Conservation (phyloP, 1,140 invertebrate species). For the Zeugodacus cucurbitae region DNA sequence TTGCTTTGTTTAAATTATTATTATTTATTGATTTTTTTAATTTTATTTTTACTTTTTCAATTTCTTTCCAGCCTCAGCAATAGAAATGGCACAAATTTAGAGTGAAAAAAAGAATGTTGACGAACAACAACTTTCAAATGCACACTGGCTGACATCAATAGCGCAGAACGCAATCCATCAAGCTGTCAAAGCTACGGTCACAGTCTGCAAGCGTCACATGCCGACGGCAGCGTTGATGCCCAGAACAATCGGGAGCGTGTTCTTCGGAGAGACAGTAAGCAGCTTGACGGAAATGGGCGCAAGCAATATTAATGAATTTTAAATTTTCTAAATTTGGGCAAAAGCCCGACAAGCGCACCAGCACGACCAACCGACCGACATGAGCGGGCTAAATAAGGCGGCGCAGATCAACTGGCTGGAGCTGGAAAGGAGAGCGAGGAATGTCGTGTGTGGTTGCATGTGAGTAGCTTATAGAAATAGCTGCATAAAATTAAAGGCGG, state of each 20-base stretch:
- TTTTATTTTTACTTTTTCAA: neutral
- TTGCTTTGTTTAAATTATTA: too few species aligned
- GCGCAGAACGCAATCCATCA: conserved; percentile 24
- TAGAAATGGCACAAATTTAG: neutral
- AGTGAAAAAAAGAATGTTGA: neutral
- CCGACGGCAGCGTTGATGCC: neutral
- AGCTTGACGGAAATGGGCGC: neutral
- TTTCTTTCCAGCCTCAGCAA: neutral
- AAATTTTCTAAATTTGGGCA: conserved; percentile 27
- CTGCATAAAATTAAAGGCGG: neutral
- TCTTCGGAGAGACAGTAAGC: neutral
- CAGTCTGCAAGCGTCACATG: neutral
- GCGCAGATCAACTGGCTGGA: neutral
- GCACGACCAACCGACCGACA: too few species aligned
- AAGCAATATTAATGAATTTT: conserved; percentile 31
- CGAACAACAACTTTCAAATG: conserved; percentile 5
- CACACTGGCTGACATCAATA: neutral
- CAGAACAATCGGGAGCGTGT: neutral
- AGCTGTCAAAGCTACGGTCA: neutral
- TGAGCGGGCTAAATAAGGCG: neutral
- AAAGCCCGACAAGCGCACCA: neutral
- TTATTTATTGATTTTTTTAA: neutral
- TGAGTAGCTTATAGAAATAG: neutral
- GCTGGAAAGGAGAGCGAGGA: neutral
- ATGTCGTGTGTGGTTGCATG: neutral